Percentiles rank a stretch among this genome's conserved stretches.
Conservation (phyloP, 35 echinoderm and acorn worm species). For the Heliocidaris erythrogramma region DNA sequence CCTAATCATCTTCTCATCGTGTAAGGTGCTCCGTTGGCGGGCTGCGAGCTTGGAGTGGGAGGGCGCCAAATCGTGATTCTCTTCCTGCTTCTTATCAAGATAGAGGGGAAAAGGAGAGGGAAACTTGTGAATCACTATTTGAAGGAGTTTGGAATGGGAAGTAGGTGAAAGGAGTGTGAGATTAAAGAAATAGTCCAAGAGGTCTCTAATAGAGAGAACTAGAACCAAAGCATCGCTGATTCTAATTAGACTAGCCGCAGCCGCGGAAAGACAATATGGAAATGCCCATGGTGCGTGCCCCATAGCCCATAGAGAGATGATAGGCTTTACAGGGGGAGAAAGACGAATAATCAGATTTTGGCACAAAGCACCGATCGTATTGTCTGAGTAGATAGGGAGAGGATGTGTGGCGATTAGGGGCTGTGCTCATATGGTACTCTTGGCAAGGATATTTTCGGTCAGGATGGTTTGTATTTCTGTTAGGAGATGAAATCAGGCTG, state of each 20-base stretch:
- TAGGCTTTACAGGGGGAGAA: not conserved
- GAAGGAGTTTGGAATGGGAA: not conserved
- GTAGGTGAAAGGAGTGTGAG: not conserved
- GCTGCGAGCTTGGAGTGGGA: not conserved
- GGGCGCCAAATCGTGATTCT: not conserved
- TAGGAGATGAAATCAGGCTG: conserved; percentile 34
- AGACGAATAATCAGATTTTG: conserved; percentile 20
- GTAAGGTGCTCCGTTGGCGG: not conserved
- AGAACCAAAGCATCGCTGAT: not conserved
- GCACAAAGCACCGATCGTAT: conserved; percentile 5
- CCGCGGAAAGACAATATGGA: conserved; percentile 22
- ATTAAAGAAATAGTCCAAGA: not conserved
- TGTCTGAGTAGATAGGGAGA: not conserved
- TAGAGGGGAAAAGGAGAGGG: conserved; percentile 1
- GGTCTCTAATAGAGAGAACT: not conserved
- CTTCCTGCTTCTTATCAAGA: conserved; percentile 27
- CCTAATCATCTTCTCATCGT: conserved; percentile 17
- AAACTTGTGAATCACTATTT: conserved; percentile 41
- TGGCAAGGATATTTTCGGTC: not conserved
- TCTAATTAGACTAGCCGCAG: not conserved
- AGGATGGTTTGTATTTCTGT: conserved; percentile 31
- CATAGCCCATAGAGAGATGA: not conserved
- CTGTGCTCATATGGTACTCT: not conserved
- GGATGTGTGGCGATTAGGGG: not conserved
- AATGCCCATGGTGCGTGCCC: conserved; percentile 4